Evolutionary conservation across 2,113 vertebrate species (phyloP), one percentile per base, ranked within the genome.

Genomic region (Lontra canadensis): DNA sequence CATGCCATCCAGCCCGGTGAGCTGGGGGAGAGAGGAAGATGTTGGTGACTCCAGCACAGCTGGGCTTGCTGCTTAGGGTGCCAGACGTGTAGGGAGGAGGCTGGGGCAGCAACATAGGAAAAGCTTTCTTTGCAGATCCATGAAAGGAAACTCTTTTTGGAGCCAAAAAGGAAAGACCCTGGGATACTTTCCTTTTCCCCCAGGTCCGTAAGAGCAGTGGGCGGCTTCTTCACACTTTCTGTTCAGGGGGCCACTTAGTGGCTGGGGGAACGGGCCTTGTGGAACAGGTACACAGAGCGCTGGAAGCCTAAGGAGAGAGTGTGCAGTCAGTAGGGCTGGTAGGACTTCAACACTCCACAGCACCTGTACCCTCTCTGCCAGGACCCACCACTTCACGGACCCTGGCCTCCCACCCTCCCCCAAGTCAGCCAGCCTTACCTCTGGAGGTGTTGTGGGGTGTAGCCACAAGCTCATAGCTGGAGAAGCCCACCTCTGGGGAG

Each of bases 401-500:
- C 55, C 15, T 7, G 63, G 63, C 61, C 42, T 69, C 7, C 6
- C 15, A 47, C 13, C 55, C 73, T 34, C 3, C 14, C 26, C 42
- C 74, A 78, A 83, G 57, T 6, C 21, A 79, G 89, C 39, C 42
- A 76, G 15, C 6, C 83, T 98, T 98, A 99, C 99, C 99, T 99
- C 98, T 99, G 91, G 98, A 96, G 94, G 98, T 98, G 90, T 71
- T 99, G 73, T 99, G 98, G 17, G 99, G 99, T 23, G 99, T 98
- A 57, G 99, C 99, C 23, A 99, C 98, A 90, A 99, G 98, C 81
- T 99, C 98, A 79, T 99, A 99, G 47, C 99, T 99, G 97, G 97
- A 99, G 98, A 99, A 99, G 63, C 99, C 99, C 34, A 99, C 99
- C 18, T 98, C 99, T n/a, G 99, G 88, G 25, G 98, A 98, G 0